A percentile compares a stretch with the other conserved stretches of the same genome.
Conservation (phyloP, 1,140 invertebrate species). For the Neotoxoptera formosana region DNA sequence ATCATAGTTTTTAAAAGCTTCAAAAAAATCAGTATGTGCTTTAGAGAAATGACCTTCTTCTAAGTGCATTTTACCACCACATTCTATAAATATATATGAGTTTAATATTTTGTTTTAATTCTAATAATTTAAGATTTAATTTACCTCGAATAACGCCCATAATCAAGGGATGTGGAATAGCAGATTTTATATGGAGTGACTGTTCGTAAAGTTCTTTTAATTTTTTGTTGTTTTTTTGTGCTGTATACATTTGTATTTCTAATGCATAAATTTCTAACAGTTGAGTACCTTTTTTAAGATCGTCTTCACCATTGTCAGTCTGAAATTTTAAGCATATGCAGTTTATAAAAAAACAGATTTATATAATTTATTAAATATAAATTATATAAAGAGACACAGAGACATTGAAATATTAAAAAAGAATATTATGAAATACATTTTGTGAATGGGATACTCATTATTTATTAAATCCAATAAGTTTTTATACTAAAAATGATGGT, state of each 20-base stretch:
- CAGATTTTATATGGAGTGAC: conserved; percentile 98
- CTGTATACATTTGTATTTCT: conserved; percentile 99
- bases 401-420: neutral
- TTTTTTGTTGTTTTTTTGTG: conserved; percentile 99
- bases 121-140: neutral
- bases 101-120: neutral
- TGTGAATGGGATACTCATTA: neutral
- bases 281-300: conserved; percentile 98
- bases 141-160: conserved; percentile 98
- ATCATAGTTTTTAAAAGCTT: conserved; percentile 99
- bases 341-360: neutral
- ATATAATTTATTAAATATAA: neutral
- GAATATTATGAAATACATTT: neutral
- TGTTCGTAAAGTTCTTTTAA: conserved; percentile 98
- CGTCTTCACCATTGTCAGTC: conserved; percentile 99
- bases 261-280: conserved; percentile 98
- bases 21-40: conserved; percentile 99
- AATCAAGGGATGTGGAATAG: conserved; percentile 98
- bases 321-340: conserved; percentile 64
- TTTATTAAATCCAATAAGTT: neutral
- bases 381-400: neutral
- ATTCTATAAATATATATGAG: conserved; percentile 74
- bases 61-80: conserved; percentile 99
- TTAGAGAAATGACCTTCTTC: conserved; percentile 98
- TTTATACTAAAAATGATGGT: neutral